Evolutionary conservation across 1,140 invertebrate species (phyloP).

Genomic region (Panagrolaimus sp.): DNA sequence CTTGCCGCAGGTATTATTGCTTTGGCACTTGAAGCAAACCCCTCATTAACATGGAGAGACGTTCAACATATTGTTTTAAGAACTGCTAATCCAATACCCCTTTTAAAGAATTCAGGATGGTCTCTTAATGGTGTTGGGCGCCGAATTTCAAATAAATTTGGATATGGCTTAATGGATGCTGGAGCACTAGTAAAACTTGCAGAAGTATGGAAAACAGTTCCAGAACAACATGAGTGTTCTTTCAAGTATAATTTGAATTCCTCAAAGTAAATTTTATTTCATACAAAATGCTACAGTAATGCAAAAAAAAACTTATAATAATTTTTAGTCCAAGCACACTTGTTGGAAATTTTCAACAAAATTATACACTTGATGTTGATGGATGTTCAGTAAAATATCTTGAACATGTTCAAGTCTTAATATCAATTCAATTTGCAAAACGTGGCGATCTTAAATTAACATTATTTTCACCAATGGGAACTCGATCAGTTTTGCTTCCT

Average conservation of each 20-base stretch:
- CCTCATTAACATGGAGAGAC: conserved; percentile 63
- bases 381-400: conserved; percentile 70
- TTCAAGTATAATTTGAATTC: conserved; percentile 48
- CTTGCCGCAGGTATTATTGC: conserved; percentile 64
- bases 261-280: conserved; percentile 42
- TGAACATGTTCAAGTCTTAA: conserved; percentile 86
- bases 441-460: conserved; percentile 63
- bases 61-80: conserved; percentile 62
- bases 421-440: conserved; percentile 79
- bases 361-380: conserved; percentile 53
- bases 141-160: conserved; percentile 88
- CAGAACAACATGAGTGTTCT: conserved; percentile 84
- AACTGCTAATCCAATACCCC: conserved; percentile 59
- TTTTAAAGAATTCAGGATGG: conserved; percentile 69
- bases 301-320: not conserved
- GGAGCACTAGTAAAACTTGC: conserved; percentile 83
- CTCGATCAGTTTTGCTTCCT: conserved; percentile 50
- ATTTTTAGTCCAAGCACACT: conserved; percentile 53
- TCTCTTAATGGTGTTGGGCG: conserved; percentile 80
- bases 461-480: conserved; percentile 51
- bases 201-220: conserved; percentile 85
- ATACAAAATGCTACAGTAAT: conserved; percentile 23
- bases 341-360: conserved; percentile 47
- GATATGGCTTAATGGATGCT: conserved; percentile 95
- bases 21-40: conserved; percentile 65